phyloP scores from a whole-genome alignment of 2,113 vertebrate species.

The Dicrurus megarhynchus region DNA sequence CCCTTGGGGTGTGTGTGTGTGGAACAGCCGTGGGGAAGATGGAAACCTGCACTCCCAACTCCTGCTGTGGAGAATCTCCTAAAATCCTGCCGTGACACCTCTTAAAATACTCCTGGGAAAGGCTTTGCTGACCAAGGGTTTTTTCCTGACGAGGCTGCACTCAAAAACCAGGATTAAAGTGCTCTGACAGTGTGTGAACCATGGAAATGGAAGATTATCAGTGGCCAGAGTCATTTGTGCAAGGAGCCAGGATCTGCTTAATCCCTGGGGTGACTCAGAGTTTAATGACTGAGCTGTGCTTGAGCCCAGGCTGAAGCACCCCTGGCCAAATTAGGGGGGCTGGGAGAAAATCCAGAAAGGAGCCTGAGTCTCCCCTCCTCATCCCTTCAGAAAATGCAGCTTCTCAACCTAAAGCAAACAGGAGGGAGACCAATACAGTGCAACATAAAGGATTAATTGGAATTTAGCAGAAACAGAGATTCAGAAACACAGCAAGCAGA shows the following conservation, averaged over 20 bases:
- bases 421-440: not conserved
- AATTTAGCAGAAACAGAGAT: not conserved
- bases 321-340: not conserved
- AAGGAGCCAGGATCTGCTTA: not conserved
- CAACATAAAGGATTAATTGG: not conserved
- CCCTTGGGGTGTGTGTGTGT: fast-evolving
- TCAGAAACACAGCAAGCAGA: not conserved
- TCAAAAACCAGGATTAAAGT: not conserved
- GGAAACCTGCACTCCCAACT: not conserved
- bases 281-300: not conserved
- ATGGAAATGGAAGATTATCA: not conserved
- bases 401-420: not conserved
- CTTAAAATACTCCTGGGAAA: not conserved
- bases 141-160: not conserved
- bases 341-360: not conserved
- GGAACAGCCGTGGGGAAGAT: not conserved
- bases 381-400: not conserved
- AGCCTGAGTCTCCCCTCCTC: not conserved
- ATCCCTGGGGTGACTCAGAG: conserved; percentile 23
- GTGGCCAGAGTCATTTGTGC: not conserved
- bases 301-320: not conserved
- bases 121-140: not conserved
- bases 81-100: not conserved
- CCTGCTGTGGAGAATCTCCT: not conserved
- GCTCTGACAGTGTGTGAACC: not conserved